A percentile compares a stretch with the other conserved stretches of the same genome.
Evolutionary conservation across 2,113 vertebrate species (phyloP).

Genomic region (Gymnocephalus cernua): DNA sequence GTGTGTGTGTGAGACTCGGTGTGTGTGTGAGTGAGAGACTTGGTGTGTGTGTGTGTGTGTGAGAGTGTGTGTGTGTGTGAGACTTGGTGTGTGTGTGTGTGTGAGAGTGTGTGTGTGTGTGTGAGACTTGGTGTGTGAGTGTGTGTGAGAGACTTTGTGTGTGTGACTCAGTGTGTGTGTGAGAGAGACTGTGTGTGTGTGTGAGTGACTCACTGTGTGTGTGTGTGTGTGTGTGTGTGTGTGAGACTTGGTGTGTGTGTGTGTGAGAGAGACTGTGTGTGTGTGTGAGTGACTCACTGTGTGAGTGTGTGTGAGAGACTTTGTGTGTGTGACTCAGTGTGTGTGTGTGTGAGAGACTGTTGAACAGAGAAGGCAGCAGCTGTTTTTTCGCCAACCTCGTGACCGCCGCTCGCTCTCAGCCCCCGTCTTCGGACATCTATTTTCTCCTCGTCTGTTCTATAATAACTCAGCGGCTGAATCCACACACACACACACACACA

Average conservation of each 20-base stretch:
- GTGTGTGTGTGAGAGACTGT: constrained; percentile 15
- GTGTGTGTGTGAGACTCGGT: no score
- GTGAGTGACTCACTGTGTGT: background rate
- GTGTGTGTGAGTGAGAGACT: background rate
- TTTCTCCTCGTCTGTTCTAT: constrained; percentile 67
- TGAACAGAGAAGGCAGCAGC: constrained; percentile 36
- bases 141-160: constrained; percentile 18
- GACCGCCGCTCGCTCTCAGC: constrained; percentile 39
- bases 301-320: background rate
- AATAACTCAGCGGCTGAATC: constrained; percentile 41
- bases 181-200: constrained; percentile 22
- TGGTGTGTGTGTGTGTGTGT: constrained; percentile 42
- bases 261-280: background rate
- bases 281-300: background rate
- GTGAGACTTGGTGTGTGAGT: constrained; percentile 5
- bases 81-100: constrained; percentile 11
- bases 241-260: constrained; percentile 3
- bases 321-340: background rate
- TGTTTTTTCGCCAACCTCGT: constrained; percentile 53
- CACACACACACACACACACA: background rate
- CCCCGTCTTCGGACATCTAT: constrained; percentile 63
- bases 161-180: constrained; percentile 11
- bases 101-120: constrained; percentile 14
- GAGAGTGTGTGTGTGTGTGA: constrained; percentile 11
- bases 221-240: constrained; percentile 3